Evolutionary conservation across 2,797 vertebrate genomes (phyloP).

Genomic region (Eulemur albifrons): DNA sequence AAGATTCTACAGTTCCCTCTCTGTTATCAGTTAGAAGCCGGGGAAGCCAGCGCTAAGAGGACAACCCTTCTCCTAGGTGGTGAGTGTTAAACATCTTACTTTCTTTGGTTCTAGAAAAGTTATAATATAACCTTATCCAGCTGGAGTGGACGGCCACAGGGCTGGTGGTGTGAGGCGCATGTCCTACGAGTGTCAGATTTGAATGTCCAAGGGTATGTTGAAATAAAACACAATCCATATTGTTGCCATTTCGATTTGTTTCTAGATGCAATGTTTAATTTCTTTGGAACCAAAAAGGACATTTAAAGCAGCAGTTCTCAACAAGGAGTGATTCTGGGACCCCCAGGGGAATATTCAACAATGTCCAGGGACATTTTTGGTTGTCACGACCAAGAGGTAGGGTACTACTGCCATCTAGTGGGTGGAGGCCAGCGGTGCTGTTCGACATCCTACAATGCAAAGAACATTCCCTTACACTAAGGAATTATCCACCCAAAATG

Average conservation of each 20-base stretch:
- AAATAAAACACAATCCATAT: neutral
- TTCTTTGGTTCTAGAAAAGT: neutral
- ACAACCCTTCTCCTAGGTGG: neutral
- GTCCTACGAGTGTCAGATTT: neutral
- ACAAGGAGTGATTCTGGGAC: neutral
- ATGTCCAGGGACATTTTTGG: neutral
- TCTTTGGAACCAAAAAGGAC: neutral
- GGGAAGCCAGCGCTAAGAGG: neutral
- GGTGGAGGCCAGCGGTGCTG: neutral
- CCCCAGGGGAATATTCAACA: neutral
- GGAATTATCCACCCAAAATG: neutral
- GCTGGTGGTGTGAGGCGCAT: neutral
- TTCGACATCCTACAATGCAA: fast-evolving
- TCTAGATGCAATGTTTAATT: neutral
- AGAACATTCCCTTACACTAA: neutral
- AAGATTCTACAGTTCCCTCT: neutral
- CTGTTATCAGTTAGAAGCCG: neutral
- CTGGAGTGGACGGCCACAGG: neutral
- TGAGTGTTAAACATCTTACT: neutral
- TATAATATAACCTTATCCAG: neutral
- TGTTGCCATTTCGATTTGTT: neutral
- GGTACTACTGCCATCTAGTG: neutral
- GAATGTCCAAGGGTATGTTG: neutral
- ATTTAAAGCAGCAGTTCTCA: neutral
- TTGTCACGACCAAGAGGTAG: neutral